Evolutionary conservation across 2,113 vertebrate species (phyloP).

Genomic region (Leptosomus discolor): DNA sequence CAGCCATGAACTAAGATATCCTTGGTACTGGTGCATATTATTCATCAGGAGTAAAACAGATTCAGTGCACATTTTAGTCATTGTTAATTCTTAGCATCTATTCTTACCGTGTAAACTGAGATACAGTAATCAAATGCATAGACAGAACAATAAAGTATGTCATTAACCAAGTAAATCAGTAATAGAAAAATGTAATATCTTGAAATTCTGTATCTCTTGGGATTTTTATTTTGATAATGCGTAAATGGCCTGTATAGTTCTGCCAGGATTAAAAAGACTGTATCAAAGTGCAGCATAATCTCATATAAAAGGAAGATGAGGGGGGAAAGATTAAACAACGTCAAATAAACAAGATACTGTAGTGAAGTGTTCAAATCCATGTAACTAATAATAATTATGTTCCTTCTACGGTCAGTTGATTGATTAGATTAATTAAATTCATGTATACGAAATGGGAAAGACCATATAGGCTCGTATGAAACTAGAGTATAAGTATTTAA

Average conservation of each 20-base stretch:
- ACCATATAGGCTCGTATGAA: background rate
- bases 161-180: background rate
- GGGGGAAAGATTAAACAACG: background rate
- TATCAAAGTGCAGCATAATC: background rate
- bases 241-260: background rate
- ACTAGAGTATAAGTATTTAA: background rate
- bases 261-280: background rate
- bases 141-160: background rate
- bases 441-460: background rate
- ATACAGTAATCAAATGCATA: background rate
- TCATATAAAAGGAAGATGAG: background rate
- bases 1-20: background rate
- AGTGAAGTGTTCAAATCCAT: background rate
- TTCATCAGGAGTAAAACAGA: background rate
- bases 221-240: background rate
- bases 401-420: background rate
- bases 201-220: background rate
- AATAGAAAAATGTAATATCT: background rate
- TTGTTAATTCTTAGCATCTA: background rate
- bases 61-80: background rate
- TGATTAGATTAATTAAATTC: background rate
- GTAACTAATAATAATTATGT: background rate
- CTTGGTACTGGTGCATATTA: background rate
- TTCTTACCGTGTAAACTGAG: background rate
- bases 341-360: background rate